Evolutionary conservation across 2,888 invertebrate species (phyloP).

Genomic region (Gastrophysa polygoni): DNA sequence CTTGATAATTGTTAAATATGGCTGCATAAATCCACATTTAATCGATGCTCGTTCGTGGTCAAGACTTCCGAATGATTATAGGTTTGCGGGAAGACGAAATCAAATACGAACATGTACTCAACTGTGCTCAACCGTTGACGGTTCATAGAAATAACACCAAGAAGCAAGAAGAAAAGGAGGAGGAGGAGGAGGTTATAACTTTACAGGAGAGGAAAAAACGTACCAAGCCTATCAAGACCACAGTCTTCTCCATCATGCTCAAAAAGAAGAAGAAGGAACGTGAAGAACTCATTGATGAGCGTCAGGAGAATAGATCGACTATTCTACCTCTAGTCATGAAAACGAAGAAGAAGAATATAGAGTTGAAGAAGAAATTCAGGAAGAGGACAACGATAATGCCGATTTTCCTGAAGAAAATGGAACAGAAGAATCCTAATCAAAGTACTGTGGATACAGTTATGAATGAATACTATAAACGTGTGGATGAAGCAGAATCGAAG

Average conservation of each 20-base stretch:
- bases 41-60: no score
- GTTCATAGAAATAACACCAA: conserved; percentile 7
- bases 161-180: neutral
- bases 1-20: no score
- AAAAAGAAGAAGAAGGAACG: conserved; percentile 17
- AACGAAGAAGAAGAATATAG: conserved; percentile 16
- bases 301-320: neutral
- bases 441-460: neutral
- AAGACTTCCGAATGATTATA: conserved; percentile 19
- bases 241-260: conserved; percentile 5
- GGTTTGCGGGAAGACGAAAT: conserved; percentile 21
- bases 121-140: conserved; percentile 32
- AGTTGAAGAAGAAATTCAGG: conserved; percentile 13
- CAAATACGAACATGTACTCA: conserved; percentile 35
- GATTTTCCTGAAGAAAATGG: conserved; percentile 34
- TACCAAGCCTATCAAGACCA: conserved; percentile 6
- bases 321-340: conserved; percentile 12
- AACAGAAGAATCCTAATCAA: conserved; percentile 8
- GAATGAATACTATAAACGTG: neutral
- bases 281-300: conserved; percentile 2
- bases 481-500: neutral
- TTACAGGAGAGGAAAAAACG: neutral
- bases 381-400: conserved; percentile 39
- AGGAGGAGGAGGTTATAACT: neutral
- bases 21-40: no score